Evolutionary conservation across 1,140 invertebrate species (phyloP).

Genomic region (Pteromalus puparum): DNA sequence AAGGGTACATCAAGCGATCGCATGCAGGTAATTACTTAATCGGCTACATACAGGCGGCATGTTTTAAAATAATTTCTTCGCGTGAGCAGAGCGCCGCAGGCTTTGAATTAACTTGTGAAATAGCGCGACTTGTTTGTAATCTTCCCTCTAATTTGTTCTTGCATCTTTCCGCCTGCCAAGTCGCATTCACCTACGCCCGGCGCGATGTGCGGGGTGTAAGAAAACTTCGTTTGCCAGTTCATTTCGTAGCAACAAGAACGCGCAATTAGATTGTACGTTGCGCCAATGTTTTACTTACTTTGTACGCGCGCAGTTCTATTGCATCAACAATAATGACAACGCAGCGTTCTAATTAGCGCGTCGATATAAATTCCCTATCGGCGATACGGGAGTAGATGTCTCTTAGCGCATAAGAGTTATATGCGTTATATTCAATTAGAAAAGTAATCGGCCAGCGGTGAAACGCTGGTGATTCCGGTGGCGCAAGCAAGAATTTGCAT

Average conservation of each 20-base stretch:
- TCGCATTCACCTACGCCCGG: neutral
- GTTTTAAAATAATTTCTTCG: neutral
- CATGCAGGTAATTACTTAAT: conserved; percentile 19
- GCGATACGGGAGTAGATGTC: too few relatives aligned
- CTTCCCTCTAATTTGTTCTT: conserved; percentile 2
- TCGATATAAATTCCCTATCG: too few relatives aligned
- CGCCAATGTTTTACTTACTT: neutral
- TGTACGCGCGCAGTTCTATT: neutral
- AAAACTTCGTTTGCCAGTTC: neutral
- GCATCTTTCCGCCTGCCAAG: neutral
- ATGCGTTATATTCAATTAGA: neutral
- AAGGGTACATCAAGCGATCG: neutral
- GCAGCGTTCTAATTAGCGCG: too few relatives aligned
- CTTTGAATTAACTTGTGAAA: neutral
- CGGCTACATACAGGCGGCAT: too few relatives aligned
- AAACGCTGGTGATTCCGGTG: neutral
- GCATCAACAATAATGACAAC: too few relatives aligned
- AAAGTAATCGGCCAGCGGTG: neutral
- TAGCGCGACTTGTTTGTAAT: neutral
- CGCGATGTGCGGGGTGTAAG: neutral
- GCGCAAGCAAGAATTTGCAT: neutral
- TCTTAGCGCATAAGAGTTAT: too few relatives aligned
- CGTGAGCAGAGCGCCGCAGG: too few relatives aligned
- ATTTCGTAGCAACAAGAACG: conserved; percentile 10
- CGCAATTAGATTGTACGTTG: neutral